These are phyloP conservation scores for Thunnus thynnus DNA, from an alignment of 2,113 vertebrate genomes.

Conservation along the genomic window DNA sequence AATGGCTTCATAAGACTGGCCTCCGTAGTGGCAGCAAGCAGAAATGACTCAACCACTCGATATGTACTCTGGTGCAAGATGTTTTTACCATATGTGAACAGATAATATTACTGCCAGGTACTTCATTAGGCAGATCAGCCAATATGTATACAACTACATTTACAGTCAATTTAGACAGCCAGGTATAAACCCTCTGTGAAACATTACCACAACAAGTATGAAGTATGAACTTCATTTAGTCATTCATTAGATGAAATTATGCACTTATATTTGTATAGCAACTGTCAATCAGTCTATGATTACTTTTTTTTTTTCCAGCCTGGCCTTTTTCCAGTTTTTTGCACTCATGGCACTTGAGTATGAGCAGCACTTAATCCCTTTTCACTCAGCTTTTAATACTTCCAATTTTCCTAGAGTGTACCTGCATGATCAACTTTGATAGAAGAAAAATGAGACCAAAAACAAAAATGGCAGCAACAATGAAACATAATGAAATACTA, in stretches of 20 bases:
- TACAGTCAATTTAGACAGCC: neutral
- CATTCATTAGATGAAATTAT: neutral
- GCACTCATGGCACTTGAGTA: too few species aligned
- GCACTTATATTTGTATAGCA: neutral
- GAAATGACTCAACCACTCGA: conserved; percentile 6
- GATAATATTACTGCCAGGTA: neutral
- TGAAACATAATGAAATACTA: too few species aligned
- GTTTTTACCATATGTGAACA: conserved; percentile 1
- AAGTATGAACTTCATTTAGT: neutral
- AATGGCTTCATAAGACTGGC: neutral
- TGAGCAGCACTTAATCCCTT: too few species aligned
- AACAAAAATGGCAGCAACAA: too few species aligned
- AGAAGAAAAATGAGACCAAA: too few species aligned
- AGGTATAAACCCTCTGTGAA: neutral
- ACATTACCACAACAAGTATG: neutral
- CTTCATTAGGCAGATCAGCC: conserved; percentile 1
- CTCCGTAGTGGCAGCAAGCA: neutral
- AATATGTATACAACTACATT: neutral
- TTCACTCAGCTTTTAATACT: too few species aligned
- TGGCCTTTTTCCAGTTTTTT: neutral
- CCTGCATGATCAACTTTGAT: too few species aligned
- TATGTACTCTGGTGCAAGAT: neutral
- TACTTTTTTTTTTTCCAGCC: neutral
- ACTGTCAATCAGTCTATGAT: neutral
- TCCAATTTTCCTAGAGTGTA: too few species aligned